Conservation (phyloP, 2,797 vertebrate genomes). For the Tadarida brasiliensis region DNA sequence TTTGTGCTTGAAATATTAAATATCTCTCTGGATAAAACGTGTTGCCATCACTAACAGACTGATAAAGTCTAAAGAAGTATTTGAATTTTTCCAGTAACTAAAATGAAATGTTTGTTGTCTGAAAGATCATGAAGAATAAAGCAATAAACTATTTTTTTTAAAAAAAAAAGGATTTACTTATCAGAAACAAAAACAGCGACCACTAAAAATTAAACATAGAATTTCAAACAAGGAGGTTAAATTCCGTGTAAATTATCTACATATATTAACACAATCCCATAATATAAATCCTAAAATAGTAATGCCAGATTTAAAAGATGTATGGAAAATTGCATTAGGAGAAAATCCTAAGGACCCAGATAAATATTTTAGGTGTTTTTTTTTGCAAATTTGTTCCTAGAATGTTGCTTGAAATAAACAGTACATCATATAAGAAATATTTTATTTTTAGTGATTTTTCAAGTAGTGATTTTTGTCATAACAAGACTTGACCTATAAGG, state of each 20-base stretch:
- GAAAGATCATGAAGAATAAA: conserved; percentile 60
- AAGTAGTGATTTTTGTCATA: background rate
- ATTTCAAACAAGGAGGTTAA: background rate
- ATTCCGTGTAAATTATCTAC: background rate
- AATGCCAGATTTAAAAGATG: background rate
- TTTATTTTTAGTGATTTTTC: conserved; percentile 34
- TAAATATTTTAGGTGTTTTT: background rate
- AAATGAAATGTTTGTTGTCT: conserved; percentile 63
- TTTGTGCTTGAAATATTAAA: conserved; percentile 80
- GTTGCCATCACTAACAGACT: conserved; percentile 70
- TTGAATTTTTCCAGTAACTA: conserved; percentile 71
- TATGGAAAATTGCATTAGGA: background rate
- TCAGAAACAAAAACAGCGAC: background rate
- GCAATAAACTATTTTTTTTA: conserved; percentile 63
- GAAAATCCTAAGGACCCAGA: background rate
- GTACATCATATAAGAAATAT: background rate
- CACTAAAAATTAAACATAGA: background rate
- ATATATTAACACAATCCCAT: background rate
- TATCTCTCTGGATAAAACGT: conserved; percentile 72
- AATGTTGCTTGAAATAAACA: background rate
- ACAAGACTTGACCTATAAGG: background rate
- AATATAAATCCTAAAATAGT: background rate
- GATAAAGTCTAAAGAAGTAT: conserved; percentile 60
- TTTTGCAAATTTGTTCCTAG: background rate
- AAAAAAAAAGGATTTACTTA: background rate